Base-by-base conservation (phyloP, 2,888 invertebrate species). In the Taenaris catops region DNA sequence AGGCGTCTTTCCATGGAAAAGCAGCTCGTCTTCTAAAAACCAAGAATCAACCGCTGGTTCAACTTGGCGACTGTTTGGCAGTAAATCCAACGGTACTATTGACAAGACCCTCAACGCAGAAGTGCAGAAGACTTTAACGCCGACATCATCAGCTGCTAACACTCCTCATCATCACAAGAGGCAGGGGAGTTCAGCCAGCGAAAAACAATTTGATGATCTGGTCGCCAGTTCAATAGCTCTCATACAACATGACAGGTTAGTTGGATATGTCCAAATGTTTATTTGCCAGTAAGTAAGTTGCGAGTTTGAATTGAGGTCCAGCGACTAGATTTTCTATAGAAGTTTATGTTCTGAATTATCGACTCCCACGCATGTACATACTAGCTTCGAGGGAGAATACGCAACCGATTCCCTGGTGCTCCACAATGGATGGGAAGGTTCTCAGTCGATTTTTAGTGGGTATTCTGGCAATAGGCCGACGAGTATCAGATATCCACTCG, bases 211-310 rank as follows among this genome's bases (percentile, higher is more conserved):
- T 48, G 88, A 89, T 41, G 89, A 89, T 55, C 81, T 90, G 10
- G 89, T 92, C 7, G 91, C 91, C 21, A 92, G 93, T 52, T 93
- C 92, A 12, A 89, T 92, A 33, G 93, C 93, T 5, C 74, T 93
- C 34, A 93, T 93, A 52, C 92, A 92, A 56, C 90, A 92, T 68
- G 90, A 91, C 52, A 81, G 90, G 90, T 90, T 51, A 68, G 66
- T 26, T 32, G 8, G 17, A 7, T n/a, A n/a, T n/a, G 16, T 16
- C 5, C 16, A 16, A 4, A 16, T 1, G 5, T 16, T 16, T 14
- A 14, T 4, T 14, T 14, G n/a, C n/a, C n/a, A n/a, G n/a, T n/a
- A n/a, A n/a, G n/a, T n/a, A n/a, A n/a, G n/a, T n/a, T n/a, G n/a
- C n/a, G n/a, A n/a, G n/a, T n/a, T n/a, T n/a, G n/a, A n/a, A n/a